Conservation (phyloP, 2,113 vertebrate species). For the Scopus umbretta region DNA sequence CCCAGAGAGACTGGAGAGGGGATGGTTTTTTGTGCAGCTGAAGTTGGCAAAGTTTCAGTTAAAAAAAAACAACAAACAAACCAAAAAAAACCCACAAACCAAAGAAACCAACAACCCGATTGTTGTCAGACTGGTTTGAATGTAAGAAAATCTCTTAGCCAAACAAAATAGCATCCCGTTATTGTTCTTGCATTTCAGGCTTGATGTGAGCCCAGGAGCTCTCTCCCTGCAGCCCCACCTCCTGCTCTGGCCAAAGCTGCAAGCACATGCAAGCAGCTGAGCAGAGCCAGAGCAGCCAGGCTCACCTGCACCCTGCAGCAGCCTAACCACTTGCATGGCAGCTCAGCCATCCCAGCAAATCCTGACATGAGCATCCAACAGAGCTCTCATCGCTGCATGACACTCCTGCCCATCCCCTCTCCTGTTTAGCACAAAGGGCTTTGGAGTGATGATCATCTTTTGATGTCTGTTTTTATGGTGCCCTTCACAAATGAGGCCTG, state of each 20-base stretch:
- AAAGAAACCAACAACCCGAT: fast-evolving
- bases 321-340: neutral
- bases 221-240: neutral
- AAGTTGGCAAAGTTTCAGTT: neutral
- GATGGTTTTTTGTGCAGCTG: neutral
- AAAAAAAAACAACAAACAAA: neutral
- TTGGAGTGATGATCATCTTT: fast-evolving
- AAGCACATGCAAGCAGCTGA: neutral
- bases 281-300: neutral
- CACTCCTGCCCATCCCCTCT: neutral
- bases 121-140: neutral
- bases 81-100: no score
- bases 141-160: neutral
- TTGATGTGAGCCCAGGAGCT: neutral
- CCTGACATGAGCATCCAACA: fast-evolving
- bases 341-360: neutral
- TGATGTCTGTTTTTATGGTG: neutral
- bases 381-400: fast-evolving
- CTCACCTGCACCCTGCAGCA: neutral
- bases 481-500: neutral
- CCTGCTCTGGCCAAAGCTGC: neutral
- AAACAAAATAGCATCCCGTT: neutral
- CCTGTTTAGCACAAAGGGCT: neutral
- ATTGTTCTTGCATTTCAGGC: neutral
- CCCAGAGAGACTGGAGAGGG: neutral